Evolutionary conservation across 2,888 invertebrate genomes (phyloP).

Genomic region (Carpatolechia fugitivella): DNA sequence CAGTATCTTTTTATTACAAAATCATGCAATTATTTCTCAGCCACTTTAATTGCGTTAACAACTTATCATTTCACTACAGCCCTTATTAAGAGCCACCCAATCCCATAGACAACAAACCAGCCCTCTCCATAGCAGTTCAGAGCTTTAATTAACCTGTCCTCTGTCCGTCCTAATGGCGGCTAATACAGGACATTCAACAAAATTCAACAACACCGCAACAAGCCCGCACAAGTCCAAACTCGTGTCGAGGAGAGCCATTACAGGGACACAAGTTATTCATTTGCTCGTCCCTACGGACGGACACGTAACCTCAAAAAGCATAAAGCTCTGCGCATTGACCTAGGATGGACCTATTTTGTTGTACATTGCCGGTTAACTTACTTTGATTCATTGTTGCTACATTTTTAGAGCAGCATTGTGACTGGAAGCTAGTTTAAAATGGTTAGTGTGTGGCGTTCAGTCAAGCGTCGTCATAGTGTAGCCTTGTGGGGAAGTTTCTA

Average conservation of each 20-base stretch:
- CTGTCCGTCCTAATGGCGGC: background rate
- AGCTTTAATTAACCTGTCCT: background rate
- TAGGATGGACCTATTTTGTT: too few relatives aligned
- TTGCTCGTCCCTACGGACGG: background rate
- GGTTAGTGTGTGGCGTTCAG: too few relatives aligned
- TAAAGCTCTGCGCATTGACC: background rate
- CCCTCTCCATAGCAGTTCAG: background rate
- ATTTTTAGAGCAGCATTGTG: background rate
- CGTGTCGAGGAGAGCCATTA: constrained; percentile 2
- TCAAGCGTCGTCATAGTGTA: too few relatives aligned
- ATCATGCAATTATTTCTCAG: too few relatives aligned
- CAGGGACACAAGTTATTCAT: background rate
- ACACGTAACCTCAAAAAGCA: background rate
- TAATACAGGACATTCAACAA: background rate
- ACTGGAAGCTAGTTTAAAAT: too few relatives aligned
- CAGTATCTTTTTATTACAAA: too few relatives aligned
- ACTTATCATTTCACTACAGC: too few relatives aligned
- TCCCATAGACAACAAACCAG: too few relatives aligned
- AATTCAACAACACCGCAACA: background rate
- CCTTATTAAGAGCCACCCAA: too few relatives aligned
- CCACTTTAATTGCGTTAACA: too few relatives aligned
- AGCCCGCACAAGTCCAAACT: constrained; percentile 1
- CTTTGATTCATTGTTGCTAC: background rate
- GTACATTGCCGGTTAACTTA: too few relatives aligned
- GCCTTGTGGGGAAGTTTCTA: too few relatives aligned